Evolutionary conservation across 2,888 invertebrate species (phyloP).

Genomic region (Microctonus brassicae): DNA sequence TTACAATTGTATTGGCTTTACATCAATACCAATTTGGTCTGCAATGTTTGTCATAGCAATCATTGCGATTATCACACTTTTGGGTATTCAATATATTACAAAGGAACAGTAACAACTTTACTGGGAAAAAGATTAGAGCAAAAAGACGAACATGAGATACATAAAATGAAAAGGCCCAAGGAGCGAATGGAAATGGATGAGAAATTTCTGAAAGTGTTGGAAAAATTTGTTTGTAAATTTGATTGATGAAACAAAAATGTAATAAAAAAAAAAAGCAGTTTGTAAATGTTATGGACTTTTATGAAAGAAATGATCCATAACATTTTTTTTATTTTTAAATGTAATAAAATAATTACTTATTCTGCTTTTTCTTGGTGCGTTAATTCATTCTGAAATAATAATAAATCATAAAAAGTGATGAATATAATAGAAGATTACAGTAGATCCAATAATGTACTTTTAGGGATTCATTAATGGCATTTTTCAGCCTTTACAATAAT

Average conservation of each 20-base stretch:
- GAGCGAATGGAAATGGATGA: conserved; percentile 10
- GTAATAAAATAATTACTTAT: conserved; percentile 78
- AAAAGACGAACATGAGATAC: no score
- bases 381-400: conserved; percentile 74
- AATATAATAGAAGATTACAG: conserved; percentile 44
- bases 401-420: conserved; percentile 35
- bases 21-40: conserved; percentile 92
- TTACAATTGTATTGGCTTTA: conserved; percentile 93
- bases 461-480: conserved; percentile 44
- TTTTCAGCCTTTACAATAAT: conserved; percentile 12
- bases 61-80: conserved; percentile 83
- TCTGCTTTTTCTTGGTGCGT: conserved; percentile 78
- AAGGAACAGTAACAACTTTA: no score
- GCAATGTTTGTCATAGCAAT: conserved; percentile 87
- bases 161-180: no score
- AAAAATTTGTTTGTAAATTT: not conserved
- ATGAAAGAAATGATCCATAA: no score
- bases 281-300: not conserved
- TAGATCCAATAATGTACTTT: conserved; percentile 45
- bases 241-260: not conserved
- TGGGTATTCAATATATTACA: no score
- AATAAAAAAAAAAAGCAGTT: not conserved
- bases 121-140: no score
- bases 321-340: no score
- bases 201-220: not conserved